Evolutionary conservation across 2,113 vertebrate species (phyloP), one percentile per base, ranked within the genome.

Genomic region (Nannospalax galili): DNA sequence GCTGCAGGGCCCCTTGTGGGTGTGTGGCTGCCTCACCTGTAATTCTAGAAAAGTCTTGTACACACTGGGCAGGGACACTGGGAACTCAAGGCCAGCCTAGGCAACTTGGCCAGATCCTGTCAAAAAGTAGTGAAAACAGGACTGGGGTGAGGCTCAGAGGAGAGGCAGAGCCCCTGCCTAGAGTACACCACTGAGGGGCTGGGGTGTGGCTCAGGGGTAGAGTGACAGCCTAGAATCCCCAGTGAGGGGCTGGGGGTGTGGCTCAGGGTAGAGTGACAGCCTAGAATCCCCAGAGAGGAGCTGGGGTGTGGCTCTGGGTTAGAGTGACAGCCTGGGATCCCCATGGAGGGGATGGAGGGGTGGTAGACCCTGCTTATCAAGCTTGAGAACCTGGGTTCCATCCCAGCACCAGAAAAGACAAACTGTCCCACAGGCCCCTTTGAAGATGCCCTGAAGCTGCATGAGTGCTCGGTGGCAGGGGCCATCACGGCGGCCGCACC

Each of bases 401-500:
- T 60, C 52, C 52, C 40, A 75, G 86, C 26, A 88, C 42, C 2
- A 73, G 48, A 6, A 72, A 72, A 84, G 17, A n/a, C 8, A 16
- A 52, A 37, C 40, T 60, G 28, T 14, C 56, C 52, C 56, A 0
- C 96, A 99, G 99, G 99, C 80, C 99, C 99, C 0, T 99, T 99
- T 0, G 99, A 99, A 97, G 99, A 99, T 0, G 99, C 99, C 42
- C 97, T 99, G 84, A 99, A 99, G 97, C 98, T 99, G 67, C 99
- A 99, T 0, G 99, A 99, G 94, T 98, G 98, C 35, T 98, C 97
- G 2, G 97, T 96, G 12, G 93, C 97, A 0, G 94, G 81, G 0
- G 96, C 98, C 3, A 84, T 77, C 0, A 42, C 37, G 2, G 11
- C 82, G 30, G 69, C 67, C 5, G 92, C 97, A 1, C 91, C 75